Percentiles rank a stretch among this genome's conserved stretches.
These are phyloP conservation scores for Mesembrinibis cayennensis DNA, from an alignment of 2,113 vertebrate genomes.

Conservation along the genomic window DNA sequence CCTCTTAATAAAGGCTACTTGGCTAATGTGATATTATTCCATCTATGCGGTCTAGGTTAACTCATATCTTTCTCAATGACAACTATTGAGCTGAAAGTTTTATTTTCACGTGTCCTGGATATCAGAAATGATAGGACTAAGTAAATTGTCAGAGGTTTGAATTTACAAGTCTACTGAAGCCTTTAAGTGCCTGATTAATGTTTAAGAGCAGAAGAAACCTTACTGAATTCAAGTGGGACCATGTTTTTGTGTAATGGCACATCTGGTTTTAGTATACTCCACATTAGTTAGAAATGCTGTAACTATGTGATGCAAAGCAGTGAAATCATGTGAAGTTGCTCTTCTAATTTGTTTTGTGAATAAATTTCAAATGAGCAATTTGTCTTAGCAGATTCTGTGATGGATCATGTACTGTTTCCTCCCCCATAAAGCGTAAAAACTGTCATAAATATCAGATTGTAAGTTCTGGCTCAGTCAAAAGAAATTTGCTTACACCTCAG, in stretches of 20 bases:
- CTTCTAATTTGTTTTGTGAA: background rate
- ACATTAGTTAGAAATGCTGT: background rate
- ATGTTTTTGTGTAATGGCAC: background rate
- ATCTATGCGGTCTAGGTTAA: background rate
- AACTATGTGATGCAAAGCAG: background rate
- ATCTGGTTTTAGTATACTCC: background rate
- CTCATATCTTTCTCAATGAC: background rate
- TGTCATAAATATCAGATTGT: background rate
- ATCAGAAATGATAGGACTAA: background rate
- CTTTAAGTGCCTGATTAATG: background rate
- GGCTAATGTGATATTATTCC: background rate
- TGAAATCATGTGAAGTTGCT: background rate
- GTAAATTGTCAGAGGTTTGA: background rate
- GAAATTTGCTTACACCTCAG: background rate
- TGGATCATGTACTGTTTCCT: background rate
- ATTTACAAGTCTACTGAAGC: background rate
- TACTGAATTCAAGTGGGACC: background rate
- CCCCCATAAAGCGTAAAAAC: background rate
- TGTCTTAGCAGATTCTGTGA: background rate
- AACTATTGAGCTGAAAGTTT: background rate
- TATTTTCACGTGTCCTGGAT: background rate
- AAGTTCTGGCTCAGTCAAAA: background rate
- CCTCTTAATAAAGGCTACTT: background rate
- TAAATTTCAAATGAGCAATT: background rate
- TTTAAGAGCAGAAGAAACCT: background rate